phyloP scores from a whole-genome alignment of 2,113 vertebrate species.

The Poicephalus gulielmi region DNA sequence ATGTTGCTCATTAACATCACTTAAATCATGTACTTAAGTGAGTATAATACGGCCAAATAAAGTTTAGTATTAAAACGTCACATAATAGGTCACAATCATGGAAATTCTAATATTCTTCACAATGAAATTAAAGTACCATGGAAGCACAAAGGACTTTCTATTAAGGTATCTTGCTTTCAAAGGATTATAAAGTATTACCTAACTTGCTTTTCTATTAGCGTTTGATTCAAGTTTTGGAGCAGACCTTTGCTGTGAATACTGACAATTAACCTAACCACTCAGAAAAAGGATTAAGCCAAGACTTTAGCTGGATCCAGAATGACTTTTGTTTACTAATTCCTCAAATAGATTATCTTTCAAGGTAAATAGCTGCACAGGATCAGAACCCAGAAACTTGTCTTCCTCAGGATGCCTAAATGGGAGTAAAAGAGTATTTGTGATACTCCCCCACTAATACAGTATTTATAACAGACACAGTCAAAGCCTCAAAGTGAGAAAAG shows the following conservation, averaged over 20 bases:
- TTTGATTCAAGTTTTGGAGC: background rate
- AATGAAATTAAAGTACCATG: background rate
- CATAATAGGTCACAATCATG: background rate
- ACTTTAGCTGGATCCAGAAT: background rate
- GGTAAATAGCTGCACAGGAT: background rate
- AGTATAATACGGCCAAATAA: background rate
- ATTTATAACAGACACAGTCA: background rate
- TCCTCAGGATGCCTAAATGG: background rate
- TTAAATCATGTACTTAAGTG: fast-evolving
- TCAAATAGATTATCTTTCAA: background rate
- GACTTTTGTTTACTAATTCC: background rate
- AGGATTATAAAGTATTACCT: background rate
- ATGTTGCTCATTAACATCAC: background rate
- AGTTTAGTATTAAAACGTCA: background rate
- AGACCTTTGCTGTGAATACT: background rate
- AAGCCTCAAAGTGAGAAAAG: background rate
- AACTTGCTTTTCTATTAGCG: background rate
- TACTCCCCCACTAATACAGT: background rate
- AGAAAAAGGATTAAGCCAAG: background rate
- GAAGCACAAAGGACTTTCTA: background rate
- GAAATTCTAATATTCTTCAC: background rate
- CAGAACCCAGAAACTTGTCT: background rate
- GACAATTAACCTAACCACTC: background rate
- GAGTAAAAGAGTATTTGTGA: background rate
- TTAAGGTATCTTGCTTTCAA: background rate